phyloP scores from a whole-genome alignment of 2,797 vertebrate species.

The Sebastes hubbsi region DNA sequence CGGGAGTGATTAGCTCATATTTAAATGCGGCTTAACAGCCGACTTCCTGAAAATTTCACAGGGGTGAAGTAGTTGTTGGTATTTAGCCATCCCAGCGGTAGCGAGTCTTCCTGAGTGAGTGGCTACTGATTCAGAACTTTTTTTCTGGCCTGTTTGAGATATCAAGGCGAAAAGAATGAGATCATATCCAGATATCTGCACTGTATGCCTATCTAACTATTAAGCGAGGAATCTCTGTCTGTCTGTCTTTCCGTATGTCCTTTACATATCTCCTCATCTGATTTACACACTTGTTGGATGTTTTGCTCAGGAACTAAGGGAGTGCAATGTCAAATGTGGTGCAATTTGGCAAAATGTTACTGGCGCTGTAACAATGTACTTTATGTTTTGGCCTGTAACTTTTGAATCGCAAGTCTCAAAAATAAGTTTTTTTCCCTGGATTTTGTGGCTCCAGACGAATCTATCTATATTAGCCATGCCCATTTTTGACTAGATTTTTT shows the following conservation, averaged over 20 bases:
- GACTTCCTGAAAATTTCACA: conserved; percentile 69
- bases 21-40: conserved; percentile 76
- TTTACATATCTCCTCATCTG: not conserved
- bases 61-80: conserved; percentile 55
- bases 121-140: conserved; percentile 36
- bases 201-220: not conserved
- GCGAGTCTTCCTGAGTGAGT: conserved; percentile 49
- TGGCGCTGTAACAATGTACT: not conserved
- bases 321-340: not conserved
- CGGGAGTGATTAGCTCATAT: conserved; percentile 75
- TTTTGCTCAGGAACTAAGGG: not conserved
- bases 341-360: not conserved
- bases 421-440: too few relatives aligned
- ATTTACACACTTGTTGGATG: not conserved
- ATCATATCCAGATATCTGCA: conserved; percentile 13
- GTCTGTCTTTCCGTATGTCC: not conserved
- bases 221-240: not conserved
- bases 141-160: conserved; percentile 24
- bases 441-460: too few relatives aligned
- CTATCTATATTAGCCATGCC: too few relatives aligned
- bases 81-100: conserved; percentile 55
- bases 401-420: not conserved
- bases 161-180: conserved; percentile 13
- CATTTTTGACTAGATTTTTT: too few relatives aligned
- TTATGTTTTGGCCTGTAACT: not conserved